A percentile compares a stretch with the other conserved stretches of the same genome.
These are phyloP conservation scores for Drosophila carrolli DNA, from an alignment of 1,140 invertebrate species.

Conservation along the genomic window DNA sequence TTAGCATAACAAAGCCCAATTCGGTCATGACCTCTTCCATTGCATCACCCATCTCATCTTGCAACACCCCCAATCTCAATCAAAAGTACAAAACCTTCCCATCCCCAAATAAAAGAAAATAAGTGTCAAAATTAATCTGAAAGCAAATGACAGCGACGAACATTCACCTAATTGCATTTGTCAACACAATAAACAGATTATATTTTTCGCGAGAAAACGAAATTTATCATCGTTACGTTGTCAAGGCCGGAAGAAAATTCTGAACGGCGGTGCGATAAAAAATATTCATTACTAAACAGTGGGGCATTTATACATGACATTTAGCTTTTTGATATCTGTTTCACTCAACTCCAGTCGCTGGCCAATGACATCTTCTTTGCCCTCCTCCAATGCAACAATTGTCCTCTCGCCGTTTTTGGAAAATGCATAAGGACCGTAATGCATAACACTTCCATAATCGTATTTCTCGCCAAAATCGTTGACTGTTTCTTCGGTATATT, in stretches of 20 bases:
- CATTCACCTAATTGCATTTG: constrained; percentile 34
- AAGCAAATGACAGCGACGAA: constrained; percentile 19
- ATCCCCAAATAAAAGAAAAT: constrained; percentile 6
- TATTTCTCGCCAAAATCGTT: constrained; percentile 86
- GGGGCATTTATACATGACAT: constrained; percentile 87
- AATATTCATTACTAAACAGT: background rate
- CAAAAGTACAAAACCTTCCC: constrained; percentile 1
- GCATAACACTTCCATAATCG: constrained; percentile 91
- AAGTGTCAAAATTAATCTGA: constrained; percentile 19
- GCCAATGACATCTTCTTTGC: constrained; percentile 85
- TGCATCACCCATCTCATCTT: background rate
- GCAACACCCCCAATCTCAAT: constrained; percentile 1
- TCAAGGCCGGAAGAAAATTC: background rate
- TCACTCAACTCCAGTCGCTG: constrained; percentile 88
- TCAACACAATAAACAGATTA: constrained; percentile 46
- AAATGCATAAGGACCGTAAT: constrained; percentile 90
- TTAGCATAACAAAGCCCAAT: constrained; percentile 1
- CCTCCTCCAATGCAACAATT: constrained; percentile 86
- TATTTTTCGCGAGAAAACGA: constrained; percentile 1
- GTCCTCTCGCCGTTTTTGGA: constrained; percentile 89
- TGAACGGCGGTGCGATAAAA: background rate
- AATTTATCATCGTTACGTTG: constrained; percentile 47
- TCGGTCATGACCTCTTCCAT: background rate
- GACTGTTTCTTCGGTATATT: constrained; percentile 85
- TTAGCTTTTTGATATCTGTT: constrained; percentile 88